Percentiles rank a stretch among this genome's conserved stretches.
phyloP scores from a whole-genome alignment of 1,140 invertebrate species.

The Drosophila lacertosa region DNA sequence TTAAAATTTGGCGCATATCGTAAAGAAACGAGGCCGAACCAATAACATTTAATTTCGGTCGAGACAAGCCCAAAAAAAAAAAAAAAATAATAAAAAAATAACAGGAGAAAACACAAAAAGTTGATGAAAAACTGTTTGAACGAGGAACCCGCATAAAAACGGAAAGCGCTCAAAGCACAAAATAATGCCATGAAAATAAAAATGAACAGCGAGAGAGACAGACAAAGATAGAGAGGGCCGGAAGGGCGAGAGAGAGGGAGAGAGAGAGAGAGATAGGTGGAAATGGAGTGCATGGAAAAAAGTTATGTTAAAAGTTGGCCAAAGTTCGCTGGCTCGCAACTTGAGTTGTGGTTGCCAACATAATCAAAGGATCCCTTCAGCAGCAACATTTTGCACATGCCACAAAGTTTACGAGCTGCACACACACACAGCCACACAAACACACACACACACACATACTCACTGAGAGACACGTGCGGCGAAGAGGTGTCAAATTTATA shows the following conservation, averaged over 20 bases:
- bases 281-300: slow-evolving; percentile 37
- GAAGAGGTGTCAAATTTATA: slow-evolving; percentile 73
- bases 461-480: slow-evolving; percentile 17
- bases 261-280: slow-evolving; percentile 6
- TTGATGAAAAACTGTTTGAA: slow-evolving; percentile 72
- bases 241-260: neutral
- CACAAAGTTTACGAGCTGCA: slow-evolving; percentile 65
- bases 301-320: slow-evolving; percentile 63
- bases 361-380: slow-evolving; percentile 58
- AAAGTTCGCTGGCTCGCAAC: slow-evolving; percentile 30
- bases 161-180: slow-evolving; percentile 48
- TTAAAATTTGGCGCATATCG: slow-evolving; percentile 71
- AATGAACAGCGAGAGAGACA: slow-evolving; percentile 42
- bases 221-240: no score
- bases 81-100: neutral
- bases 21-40: slow-evolving; percentile 63
- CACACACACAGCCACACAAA: slow-evolving; percentile 54
- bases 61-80: slow-evolving; percentile 30
- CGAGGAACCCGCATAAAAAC: slow-evolving; percentile 32
- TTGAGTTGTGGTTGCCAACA: slow-evolving; percentile 63
- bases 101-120: neutral
- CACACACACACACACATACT: slow-evolving; percentile 22
- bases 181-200: slow-evolving; percentile 74
- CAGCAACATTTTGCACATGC: slow-evolving; percentile 26
- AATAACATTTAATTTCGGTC: slow-evolving; percentile 77